Evolutionary conservation across 2,113 vertebrate species (phyloP).

Genomic region (Spheniscus mendiculus): DNA sequence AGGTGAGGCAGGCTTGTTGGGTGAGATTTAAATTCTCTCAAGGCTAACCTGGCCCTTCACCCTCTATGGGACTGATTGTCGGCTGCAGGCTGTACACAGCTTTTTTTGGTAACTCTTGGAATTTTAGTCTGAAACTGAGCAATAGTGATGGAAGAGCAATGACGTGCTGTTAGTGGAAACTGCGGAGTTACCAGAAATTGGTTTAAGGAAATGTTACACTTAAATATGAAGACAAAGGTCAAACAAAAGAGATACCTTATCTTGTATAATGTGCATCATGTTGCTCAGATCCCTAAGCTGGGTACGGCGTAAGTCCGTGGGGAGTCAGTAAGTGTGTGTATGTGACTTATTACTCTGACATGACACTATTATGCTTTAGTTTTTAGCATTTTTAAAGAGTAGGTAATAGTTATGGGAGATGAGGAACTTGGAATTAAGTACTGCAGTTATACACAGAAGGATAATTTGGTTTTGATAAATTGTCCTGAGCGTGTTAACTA

Average conservation of each 20-base stretch:
- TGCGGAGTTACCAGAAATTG: conserved; percentile 46
- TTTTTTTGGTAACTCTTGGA: neutral
- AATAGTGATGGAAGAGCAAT: neutral
- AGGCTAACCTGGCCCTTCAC: neutral
- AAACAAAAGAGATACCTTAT: conserved; percentile 60
- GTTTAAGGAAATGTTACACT: conserved; percentile 72
- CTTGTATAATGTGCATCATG: conserved; percentile 59
- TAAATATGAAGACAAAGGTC: conserved; percentile 77
- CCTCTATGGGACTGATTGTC: fast-evolving
- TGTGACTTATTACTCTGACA: conserved; percentile 89
- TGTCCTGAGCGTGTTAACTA: conserved; percentile 92
- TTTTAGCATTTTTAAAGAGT: conserved; percentile 97
- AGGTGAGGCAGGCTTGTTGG: neutral
- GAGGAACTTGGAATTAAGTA: conserved; percentile 95
- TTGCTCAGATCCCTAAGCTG: conserved; percentile 61
- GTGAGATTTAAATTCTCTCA: neutral
- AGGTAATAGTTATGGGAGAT: conserved; percentile 96
- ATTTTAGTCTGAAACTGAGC: neutral
- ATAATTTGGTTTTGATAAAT: conserved; percentile 99
- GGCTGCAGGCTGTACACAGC: neutral
- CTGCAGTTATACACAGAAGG: conserved; percentile 95
- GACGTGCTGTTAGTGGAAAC: neutral
- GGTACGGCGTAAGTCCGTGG: conserved; percentile 69
- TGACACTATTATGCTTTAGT: conserved; percentile 91
- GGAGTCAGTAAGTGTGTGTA: conserved; percentile 84